phyloP scores from a whole-genome alignment of 2,113 vertebrate species.

The Bubalus kerabau region DNA sequence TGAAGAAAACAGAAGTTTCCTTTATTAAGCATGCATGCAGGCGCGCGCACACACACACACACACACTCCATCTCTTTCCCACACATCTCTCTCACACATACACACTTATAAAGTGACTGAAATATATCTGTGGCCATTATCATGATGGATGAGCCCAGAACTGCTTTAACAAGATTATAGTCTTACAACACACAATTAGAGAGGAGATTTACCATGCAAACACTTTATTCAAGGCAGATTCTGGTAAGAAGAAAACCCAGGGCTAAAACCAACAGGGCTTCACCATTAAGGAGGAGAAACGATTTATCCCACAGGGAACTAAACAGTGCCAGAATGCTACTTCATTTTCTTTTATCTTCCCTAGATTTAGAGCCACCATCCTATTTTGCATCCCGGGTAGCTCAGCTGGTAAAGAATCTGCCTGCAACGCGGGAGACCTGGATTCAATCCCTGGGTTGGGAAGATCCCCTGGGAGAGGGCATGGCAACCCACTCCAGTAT shows the following conservation, averaged over 20 bases:
- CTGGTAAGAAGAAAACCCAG: background rate
- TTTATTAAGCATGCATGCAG: background rate
- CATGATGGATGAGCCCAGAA: background rate
- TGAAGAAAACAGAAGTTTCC: background rate
- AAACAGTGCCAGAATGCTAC: background rate
- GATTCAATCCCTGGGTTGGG: background rate
- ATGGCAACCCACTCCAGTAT: background rate
- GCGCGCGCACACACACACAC: background rate
- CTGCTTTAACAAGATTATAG: background rate
- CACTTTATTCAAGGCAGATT: background rate
- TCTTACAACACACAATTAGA: background rate
- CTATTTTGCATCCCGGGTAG: background rate
- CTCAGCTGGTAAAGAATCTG: background rate
- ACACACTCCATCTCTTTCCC: background rate
- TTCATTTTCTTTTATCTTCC: background rate
- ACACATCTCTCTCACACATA: background rate
- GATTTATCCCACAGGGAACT: background rate
- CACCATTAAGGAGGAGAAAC: background rate
- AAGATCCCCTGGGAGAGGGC: background rate
- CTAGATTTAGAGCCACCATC: background rate
- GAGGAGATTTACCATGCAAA: background rate
- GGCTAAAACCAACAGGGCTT: background rate
- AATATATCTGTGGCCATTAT: background rate
- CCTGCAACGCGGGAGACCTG: background rate
- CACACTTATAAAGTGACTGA: background rate